Conservation (phyloP, 2,113 vertebrate genomes). For the Puntigrus tetrazona region DNA sequence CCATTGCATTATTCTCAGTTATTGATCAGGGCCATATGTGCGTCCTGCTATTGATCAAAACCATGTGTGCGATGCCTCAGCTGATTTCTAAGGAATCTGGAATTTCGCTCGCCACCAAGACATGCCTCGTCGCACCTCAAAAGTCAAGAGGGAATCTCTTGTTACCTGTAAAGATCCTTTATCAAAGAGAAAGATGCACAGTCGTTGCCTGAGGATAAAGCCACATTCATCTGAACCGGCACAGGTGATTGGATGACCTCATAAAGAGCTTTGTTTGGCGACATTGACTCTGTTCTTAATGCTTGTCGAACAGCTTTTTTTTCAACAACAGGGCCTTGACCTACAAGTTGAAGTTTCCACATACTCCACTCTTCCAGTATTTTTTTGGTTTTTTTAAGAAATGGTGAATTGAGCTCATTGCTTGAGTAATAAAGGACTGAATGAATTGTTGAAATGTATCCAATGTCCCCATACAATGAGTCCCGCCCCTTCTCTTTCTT, state of each 20-base stretch:
- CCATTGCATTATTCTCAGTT: slow-evolving; percentile 21
- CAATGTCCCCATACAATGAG: not conserved
- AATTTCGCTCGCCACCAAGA: slow-evolving; percentile 3
- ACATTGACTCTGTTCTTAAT: not conserved
- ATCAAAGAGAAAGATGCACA: slow-evolving; percentile 12
- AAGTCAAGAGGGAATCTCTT: slow-evolving; percentile 8
- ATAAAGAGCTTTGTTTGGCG: slow-evolving; percentile 31
- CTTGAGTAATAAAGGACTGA: not conserved
- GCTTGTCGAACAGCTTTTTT: not conserved
- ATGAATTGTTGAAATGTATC: not conserved
- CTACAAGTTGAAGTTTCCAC: slow-evolving; percentile 27
- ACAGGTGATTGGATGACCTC: slow-evolving; percentile 25
- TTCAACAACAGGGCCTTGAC: slow-evolving; percentile 2
- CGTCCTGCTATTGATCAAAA: slow-evolving; percentile 65
- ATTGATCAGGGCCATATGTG: slow-evolving; percentile 63
- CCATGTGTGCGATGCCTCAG: slow-evolving; percentile 54
- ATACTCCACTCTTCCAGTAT: not conserved
- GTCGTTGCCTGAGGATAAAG: slow-evolving; percentile 29
- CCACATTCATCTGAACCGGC: slow-evolving; percentile 28
- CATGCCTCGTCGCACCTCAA: slow-evolving; percentile 18
- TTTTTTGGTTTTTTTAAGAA: not conserved
- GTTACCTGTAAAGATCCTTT: slow-evolving; percentile 20
- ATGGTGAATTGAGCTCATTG: not conserved
- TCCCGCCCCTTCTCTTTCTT: slow-evolving; percentile 12
- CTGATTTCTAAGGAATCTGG: slow-evolving; percentile 14